Evolutionary conservation across 2,888 invertebrate genomes (phyloP).

Genomic region (Orthosia cruda): DNA sequence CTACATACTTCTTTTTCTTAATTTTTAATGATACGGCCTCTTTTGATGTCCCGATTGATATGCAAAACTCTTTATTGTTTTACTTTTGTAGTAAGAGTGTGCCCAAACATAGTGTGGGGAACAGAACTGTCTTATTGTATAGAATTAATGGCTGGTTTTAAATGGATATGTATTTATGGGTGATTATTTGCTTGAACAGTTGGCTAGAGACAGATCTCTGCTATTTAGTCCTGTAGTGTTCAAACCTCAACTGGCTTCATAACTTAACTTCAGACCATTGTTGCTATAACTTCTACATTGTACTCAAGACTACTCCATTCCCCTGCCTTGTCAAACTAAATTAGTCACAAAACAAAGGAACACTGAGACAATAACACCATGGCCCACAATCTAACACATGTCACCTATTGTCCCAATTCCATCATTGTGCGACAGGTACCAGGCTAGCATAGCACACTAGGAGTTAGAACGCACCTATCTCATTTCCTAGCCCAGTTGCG

Average conservation of each 20-base stretch:
- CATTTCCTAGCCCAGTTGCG: constrained; percentile 91
- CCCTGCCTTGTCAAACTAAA: constrained; percentile 49
- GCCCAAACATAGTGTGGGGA: constrained; percentile 61
- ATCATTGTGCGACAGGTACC: constrained; percentile 70
- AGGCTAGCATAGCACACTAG: constrained; percentile 77
- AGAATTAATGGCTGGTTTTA: constrained; percentile 48
- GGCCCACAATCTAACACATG: constrained; percentile 55
- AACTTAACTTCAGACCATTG: background rate
- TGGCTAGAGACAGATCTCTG: constrained; percentile 1
- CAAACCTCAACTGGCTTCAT: background rate
- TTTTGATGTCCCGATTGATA: constrained; percentile 89
- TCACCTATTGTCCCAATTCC: constrained; percentile 69
- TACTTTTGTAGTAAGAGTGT: constrained; percentile 72
- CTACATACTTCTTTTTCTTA: constrained; percentile 72
- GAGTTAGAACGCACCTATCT: constrained; percentile 89
- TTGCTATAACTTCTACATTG: background rate
- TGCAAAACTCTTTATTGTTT: constrained; percentile 86
- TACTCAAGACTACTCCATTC: background rate
- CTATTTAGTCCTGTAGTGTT: background rate
- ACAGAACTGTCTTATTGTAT: constrained; percentile 54
- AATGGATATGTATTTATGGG: constrained; percentile 38
- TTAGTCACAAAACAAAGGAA: constrained; percentile 62
- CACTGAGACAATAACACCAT: constrained; percentile 55
- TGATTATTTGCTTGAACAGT: constrained; percentile 6
- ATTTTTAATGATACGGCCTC: constrained; percentile 83